phyloP scores from a whole-genome alignment of 1,140 invertebrate genomes.

The Myzus persicae region DNA sequence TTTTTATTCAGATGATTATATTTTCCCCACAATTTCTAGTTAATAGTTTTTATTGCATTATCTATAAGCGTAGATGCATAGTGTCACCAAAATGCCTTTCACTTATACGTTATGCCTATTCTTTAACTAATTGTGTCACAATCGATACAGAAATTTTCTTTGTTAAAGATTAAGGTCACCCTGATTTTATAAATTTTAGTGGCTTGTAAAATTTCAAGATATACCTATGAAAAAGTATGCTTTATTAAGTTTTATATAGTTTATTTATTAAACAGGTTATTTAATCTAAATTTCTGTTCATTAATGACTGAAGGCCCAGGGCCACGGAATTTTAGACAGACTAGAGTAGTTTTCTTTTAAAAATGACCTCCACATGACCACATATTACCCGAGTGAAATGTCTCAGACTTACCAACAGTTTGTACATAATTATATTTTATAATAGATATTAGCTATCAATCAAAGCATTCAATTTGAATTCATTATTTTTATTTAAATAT shows the following conservation, averaged over 20 bases:
- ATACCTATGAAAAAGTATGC: background rate
- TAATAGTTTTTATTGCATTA: background rate
- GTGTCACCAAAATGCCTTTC: background rate
- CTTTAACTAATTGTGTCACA: background rate
- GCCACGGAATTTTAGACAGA: background rate
- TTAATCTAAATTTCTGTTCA: background rate
- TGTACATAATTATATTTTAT: background rate
- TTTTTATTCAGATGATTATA: background rate
- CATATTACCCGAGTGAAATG: background rate
- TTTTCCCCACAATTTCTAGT: background rate
- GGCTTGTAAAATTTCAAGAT: background rate
- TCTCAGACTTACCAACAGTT: background rate
- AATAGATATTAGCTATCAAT: background rate
- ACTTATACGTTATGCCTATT: constrained; percentile 11
- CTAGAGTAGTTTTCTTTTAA: constrained; percentile 12
- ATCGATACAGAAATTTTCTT: background rate
- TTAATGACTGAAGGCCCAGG: background rate
- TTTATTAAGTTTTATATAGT: background rate
- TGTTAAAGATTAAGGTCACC: background rate
- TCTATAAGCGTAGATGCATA: background rate
- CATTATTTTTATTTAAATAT: background rate
- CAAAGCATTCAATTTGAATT: background rate
- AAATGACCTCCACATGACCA: background rate
- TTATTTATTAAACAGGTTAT: background rate
- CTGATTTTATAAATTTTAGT: background rate